A percentile compares a stretch with the other conserved stretches of the same genome.
These are phyloP conservation scores for Cantharis lateralis DNA, from an alignment of 2,888 invertebrate species.

Conservation along the genomic window DNA sequence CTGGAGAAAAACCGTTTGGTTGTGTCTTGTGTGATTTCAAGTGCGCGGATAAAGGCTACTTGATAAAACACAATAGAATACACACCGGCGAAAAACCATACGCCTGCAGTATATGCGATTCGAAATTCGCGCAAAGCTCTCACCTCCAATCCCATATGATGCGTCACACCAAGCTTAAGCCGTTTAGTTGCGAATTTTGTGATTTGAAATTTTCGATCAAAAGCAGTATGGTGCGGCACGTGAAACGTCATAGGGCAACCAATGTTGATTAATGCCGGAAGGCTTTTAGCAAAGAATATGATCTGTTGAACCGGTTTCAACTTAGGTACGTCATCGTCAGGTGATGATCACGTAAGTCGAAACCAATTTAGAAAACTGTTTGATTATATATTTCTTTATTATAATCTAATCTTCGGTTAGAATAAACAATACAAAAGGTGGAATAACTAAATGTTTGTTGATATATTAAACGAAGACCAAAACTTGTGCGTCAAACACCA, in stretches of 20 bases:
- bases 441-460: background rate
- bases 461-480: background rate
- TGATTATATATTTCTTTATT: too few species aligned
- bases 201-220: background rate
- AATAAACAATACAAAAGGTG: too few species aligned
- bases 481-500: background rate
- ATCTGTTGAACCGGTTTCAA: too few species aligned
- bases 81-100: background rate
- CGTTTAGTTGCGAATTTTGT: background rate
- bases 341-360: too few species aligned
- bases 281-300: too few species aligned
- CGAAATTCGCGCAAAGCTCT: background rate
- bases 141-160: background rate
- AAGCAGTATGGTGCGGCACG: background rate
- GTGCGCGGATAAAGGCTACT: background rate
- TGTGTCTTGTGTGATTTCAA: background rate
- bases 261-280: background rate
- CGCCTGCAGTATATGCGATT: background rate
- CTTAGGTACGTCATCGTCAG: too few species aligned
- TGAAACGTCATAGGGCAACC: background rate
- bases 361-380: too few species aligned
- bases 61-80: background rate
- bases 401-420: too few species aligned
- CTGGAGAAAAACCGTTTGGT: background rate
- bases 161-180: background rate